Base-by-base conservation (phyloP, 2,888 invertebrate species). In the Agriotes lineatus region DNA sequence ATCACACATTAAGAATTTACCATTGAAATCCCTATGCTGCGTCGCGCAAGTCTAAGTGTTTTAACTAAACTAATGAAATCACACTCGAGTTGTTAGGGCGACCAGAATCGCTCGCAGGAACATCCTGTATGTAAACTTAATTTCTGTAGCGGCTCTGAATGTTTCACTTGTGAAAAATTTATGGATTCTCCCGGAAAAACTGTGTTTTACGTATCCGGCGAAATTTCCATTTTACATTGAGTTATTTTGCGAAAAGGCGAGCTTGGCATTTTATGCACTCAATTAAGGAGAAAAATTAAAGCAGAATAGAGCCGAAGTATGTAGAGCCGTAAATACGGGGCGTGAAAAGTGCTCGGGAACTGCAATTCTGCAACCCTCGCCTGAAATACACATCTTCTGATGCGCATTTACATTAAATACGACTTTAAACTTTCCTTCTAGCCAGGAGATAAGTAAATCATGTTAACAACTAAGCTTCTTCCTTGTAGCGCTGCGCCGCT, bases 281-380 rank as follows among this genome's bases (percentile, higher is more conserved):
- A 52, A 61, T 61, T 61, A 61, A 61, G 61, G 35, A 61, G 61
- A 50, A 61, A 52, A 61, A 52, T 61, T 61, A 61, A 61, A 61
- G 61, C 37, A 20, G 61, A 37, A 52, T 52, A 61, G 52, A 45
- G 19, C 59, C 50, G 19, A 52, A 50, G 52, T 61, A 48, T 20
- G 61, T 37, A 52, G 42, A 16, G n/a, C 19, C 14, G 9, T 16
- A 61, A 20, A 39, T 52, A 52, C 10, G 33, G 33, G 19, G 18
- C 25, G 45, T 33, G 30, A 20, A 19, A 60, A 60, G n/a, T 33
- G 30, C 20, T 25, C 57, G 20, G 10, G 42, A 44, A 54, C 37
- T 63, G 50, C 54, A 63, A 44, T 56, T 54, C 33, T 35, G 18
- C 44, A 33, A 52, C 20, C 52, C 44, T 30, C 37, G n/a, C 14